phyloP scores from a whole-genome alignment of 2,113 vertebrate species.

The Bombycilla garrulus region DNA sequence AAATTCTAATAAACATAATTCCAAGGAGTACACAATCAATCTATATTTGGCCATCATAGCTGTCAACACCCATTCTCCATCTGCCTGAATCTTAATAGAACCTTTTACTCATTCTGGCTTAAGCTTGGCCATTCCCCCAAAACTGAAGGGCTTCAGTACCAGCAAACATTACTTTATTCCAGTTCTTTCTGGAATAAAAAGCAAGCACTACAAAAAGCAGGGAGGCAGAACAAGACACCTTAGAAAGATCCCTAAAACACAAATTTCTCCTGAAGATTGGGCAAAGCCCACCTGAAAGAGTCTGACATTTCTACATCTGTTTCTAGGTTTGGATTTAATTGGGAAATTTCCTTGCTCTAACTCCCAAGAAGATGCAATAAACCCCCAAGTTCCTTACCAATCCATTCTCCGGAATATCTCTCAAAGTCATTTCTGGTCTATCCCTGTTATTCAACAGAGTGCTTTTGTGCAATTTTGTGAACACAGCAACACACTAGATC shows the following conservation, averaged over 20 bases:
- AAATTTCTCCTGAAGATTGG: background rate
- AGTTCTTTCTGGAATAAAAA: background rate
- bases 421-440: conserved; percentile 24
- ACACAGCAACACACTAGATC: conserved; percentile 14
- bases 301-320: too few species aligned
- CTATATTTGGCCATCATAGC: background rate
- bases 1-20: background rate
- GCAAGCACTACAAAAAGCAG: background rate
- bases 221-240: background rate
- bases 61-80: background rate
- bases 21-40: background rate
- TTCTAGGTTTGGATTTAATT: conserved; percentile 16
- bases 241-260: background rate
- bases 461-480: background rate
- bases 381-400: background rate
- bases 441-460: background rate
- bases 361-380: background rate
- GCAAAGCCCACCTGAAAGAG: background rate
- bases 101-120: background rate
- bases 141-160: background rate
- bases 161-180: background rate
- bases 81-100: background rate
- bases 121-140: background rate
- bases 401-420: background rate
- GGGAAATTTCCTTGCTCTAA: background rate